phyloP scores from a whole-genome alignment of 2,888 invertebrate species.

The Nesidiocoris tenuis region DNA sequence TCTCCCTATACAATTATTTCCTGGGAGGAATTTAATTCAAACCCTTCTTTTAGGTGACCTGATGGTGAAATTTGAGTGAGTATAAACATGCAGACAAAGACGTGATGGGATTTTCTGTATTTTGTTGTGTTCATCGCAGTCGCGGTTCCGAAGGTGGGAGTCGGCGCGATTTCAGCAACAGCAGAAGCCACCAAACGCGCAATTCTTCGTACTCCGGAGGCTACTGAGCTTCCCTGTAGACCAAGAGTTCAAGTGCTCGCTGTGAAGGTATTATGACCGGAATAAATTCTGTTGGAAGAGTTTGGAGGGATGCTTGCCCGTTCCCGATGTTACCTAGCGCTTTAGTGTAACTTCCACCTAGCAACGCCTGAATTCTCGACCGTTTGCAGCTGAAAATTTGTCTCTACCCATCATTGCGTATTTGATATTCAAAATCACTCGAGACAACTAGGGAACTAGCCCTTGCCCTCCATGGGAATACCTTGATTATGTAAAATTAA shows the following conservation, averaged over 20 bases:
- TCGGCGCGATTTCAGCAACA: constrained; percentile 52
- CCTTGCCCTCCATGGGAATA: too few species aligned
- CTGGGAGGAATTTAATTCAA: too few species aligned
- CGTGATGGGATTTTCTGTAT: constrained; percentile 10
- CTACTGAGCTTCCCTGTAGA: constrained; percentile 26
- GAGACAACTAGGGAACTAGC: too few species aligned
- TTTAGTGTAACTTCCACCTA: not conserved
- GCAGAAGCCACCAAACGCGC: constrained; percentile 44
- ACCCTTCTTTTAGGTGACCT: too few species aligned
- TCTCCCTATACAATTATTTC: too few species aligned
- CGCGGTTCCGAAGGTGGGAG: constrained; percentile 47
- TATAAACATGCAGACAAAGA: not conserved
- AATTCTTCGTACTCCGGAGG: constrained; percentile 25
- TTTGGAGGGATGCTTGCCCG: not conserved
- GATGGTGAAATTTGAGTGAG: not conserved
- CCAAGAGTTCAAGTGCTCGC: not conserved
- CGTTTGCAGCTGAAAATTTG: not conserved
- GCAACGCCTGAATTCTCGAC: not conserved
- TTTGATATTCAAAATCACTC: too few species aligned
- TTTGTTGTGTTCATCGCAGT: constrained; percentile 31
- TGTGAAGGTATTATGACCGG: not conserved
- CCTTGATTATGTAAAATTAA: too few species aligned
- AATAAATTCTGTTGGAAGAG: not conserved
- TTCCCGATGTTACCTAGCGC: not conserved
- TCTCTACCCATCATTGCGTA: too few species aligned